Evolutionary conservation across 2,797 vertebrate species (phyloP).

Genomic region (Podarcis lilfordi): DNA sequence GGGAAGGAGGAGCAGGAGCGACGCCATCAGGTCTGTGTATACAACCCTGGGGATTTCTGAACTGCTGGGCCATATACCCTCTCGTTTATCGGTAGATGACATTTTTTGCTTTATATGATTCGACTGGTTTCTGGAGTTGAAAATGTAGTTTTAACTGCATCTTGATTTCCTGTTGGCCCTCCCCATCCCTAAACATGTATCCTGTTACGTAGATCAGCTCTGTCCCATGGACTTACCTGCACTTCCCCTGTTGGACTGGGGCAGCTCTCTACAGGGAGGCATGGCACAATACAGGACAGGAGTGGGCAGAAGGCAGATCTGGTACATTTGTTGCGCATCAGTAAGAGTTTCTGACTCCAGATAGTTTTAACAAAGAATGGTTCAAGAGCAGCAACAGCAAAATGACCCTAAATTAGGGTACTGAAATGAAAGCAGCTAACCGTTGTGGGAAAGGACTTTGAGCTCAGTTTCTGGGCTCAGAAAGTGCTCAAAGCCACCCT

Average conservation of each 20-base stretch:
- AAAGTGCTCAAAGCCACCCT: too few relatives aligned
- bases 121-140: not conserved
- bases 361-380: too few relatives aligned
- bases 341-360: not conserved
- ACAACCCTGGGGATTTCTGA: not conserved
- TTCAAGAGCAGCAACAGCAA: too few relatives aligned
- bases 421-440: too few relatives aligned
- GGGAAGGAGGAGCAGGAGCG: slow-evolving; percentile 89
- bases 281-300: not conserved
- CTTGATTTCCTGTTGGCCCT: not conserved
- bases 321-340: not conserved
- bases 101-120: not conserved
- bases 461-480: too few relatives aligned
- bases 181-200: not conserved
- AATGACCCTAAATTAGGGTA: too few relatives aligned
- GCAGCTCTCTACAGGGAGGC: not conserved
- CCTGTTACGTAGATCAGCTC: not conserved
- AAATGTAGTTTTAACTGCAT: not conserved
- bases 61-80: not conserved
- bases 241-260: not conserved
- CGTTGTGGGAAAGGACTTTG: too few relatives aligned
- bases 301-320: not conserved
- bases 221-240: not conserved
- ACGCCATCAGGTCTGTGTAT: slow-evolving; percentile 86
- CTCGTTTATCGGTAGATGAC: not conserved